Percentiles rank a stretch among this genome's conserved stretches.
Conservation (phyloP, 2,113 vertebrate genomes). For the Hemiscyllium ocellatum region DNA sequence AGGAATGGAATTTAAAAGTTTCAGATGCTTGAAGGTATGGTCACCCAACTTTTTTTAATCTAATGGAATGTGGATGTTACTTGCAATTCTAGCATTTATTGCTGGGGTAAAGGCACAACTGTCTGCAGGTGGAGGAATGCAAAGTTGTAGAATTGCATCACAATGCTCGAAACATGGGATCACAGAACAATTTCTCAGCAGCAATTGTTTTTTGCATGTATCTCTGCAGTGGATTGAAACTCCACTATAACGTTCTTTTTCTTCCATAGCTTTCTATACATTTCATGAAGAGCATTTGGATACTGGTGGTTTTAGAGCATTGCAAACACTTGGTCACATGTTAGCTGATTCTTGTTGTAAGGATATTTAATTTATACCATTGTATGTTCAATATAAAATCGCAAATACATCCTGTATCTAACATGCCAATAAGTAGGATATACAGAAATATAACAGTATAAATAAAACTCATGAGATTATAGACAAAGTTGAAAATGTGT, state of each 20-base stretch:
- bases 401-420: background rate
- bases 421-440: background rate
- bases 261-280: background rate
- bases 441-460: background rate
- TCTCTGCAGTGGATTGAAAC: background rate
- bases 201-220: background rate
- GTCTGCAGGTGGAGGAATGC: slow-evolving; percentile 40
- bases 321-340: background rate
- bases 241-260: background rate
- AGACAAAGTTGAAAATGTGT: too few relatives aligned
- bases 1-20: too few relatives aligned
- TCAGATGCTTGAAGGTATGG: too few relatives aligned
- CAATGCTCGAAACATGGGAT: background rate
- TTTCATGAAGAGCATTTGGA: background rate
- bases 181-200: background rate
- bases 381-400: background rate
- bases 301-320: background rate
- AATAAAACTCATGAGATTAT: background rate
- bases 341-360: background rate
- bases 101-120: slow-evolving; percentile 57
- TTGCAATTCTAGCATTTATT: slow-evolving; percentile 45
- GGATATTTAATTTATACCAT: background rate
- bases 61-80: too few relatives aligned
- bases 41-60: too few relatives aligned
- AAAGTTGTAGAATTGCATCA: background rate